Evolutionary conservation across 2,113 vertebrate species (phyloP).

Genomic region (Gymnarchus niloticus): DNA sequence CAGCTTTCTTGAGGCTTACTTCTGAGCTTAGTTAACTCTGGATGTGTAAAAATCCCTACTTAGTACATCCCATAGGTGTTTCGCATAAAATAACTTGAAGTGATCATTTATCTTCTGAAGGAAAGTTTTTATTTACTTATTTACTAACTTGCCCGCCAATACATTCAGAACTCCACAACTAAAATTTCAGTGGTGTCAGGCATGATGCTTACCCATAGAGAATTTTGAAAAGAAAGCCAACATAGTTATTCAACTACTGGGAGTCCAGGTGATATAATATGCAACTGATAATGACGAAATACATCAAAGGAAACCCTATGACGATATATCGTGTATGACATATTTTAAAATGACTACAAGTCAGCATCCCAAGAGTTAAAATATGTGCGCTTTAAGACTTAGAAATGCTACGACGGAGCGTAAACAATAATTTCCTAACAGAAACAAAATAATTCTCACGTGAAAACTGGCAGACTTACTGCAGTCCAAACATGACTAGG

Average conservation of each 20-base stretch:
- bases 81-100: background rate
- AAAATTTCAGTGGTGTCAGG: too few species aligned
- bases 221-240: too few species aligned
- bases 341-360: background rate
- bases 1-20: too few species aligned
- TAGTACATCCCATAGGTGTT: too few species aligned
- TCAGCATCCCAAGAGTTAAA: background rate
- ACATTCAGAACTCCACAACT: background rate
- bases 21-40: too few species aligned
- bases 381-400: background rate
- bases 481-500: background rate
- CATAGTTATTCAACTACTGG: background rate
- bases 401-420: background rate
- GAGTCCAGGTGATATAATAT: background rate
- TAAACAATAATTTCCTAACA: background rate
- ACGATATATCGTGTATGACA: background rate
- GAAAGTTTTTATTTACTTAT: background rate
- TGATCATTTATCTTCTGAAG: background rate
- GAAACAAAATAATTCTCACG: background rate
- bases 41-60: too few species aligned
- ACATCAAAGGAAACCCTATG: background rate
- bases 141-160: background rate
- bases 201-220: background rate
- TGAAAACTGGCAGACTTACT: background rate
- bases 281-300: background rate